Evolutionary conservation across 2,888 invertebrate species (phyloP), one percentile per base, ranked within the genome.

Genomic region (Yponomeuta evonymella): DNA sequence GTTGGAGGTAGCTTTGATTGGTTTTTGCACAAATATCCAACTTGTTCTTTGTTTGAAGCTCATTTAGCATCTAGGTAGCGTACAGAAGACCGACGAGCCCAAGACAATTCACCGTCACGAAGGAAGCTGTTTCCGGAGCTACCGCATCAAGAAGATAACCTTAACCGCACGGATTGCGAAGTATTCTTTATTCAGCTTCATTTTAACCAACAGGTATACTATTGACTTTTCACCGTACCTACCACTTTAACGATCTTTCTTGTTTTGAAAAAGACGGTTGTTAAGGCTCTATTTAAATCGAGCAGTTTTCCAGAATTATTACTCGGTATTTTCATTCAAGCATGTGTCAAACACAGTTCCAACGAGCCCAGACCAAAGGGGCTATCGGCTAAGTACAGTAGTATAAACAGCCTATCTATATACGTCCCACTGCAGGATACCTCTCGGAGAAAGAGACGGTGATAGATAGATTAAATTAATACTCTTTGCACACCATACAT

Each of bases 151-250:
- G 51, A 58, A 58, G 51, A 51, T 51, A 51, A 51, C 2, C 51
- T 58, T 58, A 58, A 58, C 51, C 12, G 15, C 5, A 58, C 12
- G 51, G 51, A 58, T 58, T 58, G 15, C 51, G 51, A 4, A 10
- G 51, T 51, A 51, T 15, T 15, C 15, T 15, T 58, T 58, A 58
- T 0, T 58, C 12, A 58, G 15, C 51, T 58, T 58, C 51, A 58
- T 58, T 58, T 58, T 58, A 58, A 58, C 51, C 12, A 58, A 58
- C 51, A 58, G 51, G 51, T 58, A 58, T 58, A 58, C 51, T 58
- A 58, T 58, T 58, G 1, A 58, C 51, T 58, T 58, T 58, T 58
- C 51, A 58, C 51, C 51, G 51, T 58, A 58, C 15, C 15, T 15
- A 58, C 51, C 15, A 58, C 0, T 15, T 58, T 58, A 58, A 58